These are phyloP conservation scores for Brachyptera putata DNA, from an alignment of 2,888 invertebrate species.

Conservation along the genomic window DNA sequence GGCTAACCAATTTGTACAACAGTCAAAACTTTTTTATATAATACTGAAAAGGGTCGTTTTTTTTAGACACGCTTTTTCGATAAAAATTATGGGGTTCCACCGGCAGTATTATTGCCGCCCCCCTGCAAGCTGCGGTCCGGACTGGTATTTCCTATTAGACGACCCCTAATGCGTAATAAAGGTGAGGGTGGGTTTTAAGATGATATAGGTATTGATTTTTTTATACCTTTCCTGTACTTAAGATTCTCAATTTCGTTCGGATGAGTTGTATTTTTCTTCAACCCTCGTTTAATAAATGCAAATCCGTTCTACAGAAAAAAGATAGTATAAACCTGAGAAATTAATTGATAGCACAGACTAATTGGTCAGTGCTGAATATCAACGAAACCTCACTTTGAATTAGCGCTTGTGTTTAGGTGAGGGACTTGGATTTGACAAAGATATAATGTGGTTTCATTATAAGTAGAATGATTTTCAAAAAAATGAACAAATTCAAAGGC, in stretches of 20 bases:
- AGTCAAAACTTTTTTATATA: slow-evolving; percentile 18
- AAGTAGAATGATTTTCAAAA: too few species aligned
- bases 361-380: too few species aligned
- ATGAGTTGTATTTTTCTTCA: too few species aligned
- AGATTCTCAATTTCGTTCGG: too few species aligned
- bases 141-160: slow-evolving; percentile 3
- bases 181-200: slow-evolving; percentile 10
- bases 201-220: slow-evolving; percentile 28
- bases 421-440: too few species aligned
- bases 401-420: too few species aligned
- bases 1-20: slow-evolving; percentile 20
- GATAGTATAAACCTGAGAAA: too few species aligned
- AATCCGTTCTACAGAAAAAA: slow-evolving; percentile 29
- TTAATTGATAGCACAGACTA: too few species aligned
- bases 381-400: too few species aligned
- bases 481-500: too few species aligned
- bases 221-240: slow-evolving; percentile 12
- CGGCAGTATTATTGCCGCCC: background rate
- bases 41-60: slow-evolving; percentile 19
- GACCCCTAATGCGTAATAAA: slow-evolving; percentile 9
- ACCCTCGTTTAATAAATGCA: slow-evolving; percentile 27
- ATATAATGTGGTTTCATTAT: too few species aligned
- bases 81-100: slow-evolving; percentile 13
- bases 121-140: background rate
- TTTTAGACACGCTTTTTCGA: slow-evolving; percentile 19